Evolutionary conservation across 2,113 vertebrate species (phyloP).

Genomic region (Scytalopus superciliaris): DNA sequence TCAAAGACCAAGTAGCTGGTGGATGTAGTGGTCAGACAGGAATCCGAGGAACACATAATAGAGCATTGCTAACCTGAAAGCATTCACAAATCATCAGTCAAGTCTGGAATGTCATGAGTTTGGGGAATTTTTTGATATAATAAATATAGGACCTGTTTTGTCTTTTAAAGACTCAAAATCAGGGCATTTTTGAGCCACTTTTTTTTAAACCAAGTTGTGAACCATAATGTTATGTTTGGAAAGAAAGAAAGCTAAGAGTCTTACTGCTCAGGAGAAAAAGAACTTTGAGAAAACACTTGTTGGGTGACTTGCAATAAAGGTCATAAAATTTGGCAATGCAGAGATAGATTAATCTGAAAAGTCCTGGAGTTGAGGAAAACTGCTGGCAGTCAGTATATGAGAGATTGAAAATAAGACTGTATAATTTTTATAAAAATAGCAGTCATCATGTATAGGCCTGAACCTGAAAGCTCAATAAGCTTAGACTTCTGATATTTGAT

Average conservation of each 20-base stretch:
- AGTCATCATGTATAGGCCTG: not conserved
- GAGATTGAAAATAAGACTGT: conserved; percentile 7
- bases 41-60: not conserved
- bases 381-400: not conserved
- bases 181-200: not conserved
- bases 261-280: not conserved
- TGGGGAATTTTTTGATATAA: conserved; percentile 27
- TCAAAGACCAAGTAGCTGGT: conserved; percentile 2
- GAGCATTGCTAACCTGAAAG: not conserved
- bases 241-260: conserved; percentile 2
- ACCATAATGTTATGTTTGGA: conserved; percentile 33
- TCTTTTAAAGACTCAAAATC: conserved; percentile 11
- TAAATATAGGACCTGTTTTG: conserved; percentile 23
- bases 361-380: not conserved
- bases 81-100: conserved; percentile 26
- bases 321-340: conserved; percentile 2
- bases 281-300: conserved; percentile 13
- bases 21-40: not conserved
- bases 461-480: not conserved
- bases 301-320: conserved; percentile 16
- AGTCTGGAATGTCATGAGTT: conserved; percentile 21
- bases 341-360: conserved; percentile 24
- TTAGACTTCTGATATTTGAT: not conserved
- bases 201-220: not conserved
- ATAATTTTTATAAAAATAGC: not conserved